Evolutionary conservation across 2,888 invertebrate genomes (phyloP).

Genomic region (Laspeyria flexula): DNA sequence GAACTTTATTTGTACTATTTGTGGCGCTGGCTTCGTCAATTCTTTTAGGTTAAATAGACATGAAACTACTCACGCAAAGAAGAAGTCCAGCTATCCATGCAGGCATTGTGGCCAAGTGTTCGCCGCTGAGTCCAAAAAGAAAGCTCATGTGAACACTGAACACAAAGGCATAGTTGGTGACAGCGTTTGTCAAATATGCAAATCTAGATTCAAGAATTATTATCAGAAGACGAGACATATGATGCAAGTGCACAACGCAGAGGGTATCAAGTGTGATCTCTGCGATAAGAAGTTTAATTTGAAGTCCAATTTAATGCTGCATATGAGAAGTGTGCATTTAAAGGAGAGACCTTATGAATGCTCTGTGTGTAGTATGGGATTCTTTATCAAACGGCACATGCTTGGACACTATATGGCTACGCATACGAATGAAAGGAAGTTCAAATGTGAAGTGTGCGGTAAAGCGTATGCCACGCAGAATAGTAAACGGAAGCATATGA

Average conservation of each 20-base stretch:
- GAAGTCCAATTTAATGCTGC: conserved; percentile 71
- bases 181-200: conserved; percentile 79
- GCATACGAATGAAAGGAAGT: conserved; percentile 82
- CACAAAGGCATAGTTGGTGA: conserved; percentile 79
- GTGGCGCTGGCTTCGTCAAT: conserved; percentile 79
- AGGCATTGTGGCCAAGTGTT: conserved; percentile 72
- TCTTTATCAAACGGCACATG: conserved; percentile 79
- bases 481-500: conserved; percentile 76
- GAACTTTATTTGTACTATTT: conserved; percentile 77
- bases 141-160: conserved; percentile 74
- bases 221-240: conserved; percentile 80
- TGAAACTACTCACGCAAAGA: conserved; percentile 73
- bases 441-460: conserved; percentile 87
- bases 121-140: conserved; percentile 73
- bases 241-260: conserved; percentile 76
- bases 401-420: conserved; percentile 79
- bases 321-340: conserved; percentile 75
- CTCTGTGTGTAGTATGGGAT: conserved; percentile 77
- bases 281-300: conserved; percentile 80
- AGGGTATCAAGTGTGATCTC: conserved; percentile 74
- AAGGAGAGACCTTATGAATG: conserved; percentile 78
- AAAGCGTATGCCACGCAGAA: conserved; percentile 83
- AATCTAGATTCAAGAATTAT: conserved; percentile 77
- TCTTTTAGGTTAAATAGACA: conserved; percentile 71
- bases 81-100: conserved; percentile 73